These are phyloP conservation scores for Automeris io DNA, from an alignment of 2,888 invertebrate genomes.

Conservation along the genomic window DNA sequence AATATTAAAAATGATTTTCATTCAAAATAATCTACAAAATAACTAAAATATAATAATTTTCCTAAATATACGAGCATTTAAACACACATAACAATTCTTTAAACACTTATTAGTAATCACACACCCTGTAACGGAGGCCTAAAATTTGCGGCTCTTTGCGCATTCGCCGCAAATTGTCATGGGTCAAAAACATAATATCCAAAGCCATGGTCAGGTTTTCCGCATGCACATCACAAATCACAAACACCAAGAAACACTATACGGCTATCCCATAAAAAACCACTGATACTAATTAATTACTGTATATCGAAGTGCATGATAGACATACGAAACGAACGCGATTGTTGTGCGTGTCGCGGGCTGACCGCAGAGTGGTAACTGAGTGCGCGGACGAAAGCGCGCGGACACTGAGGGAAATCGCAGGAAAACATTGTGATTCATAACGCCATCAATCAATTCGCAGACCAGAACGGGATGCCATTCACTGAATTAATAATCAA, in stretches of 20 bases:
- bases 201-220: constrained; percentile 48
- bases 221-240: constrained; percentile 33
- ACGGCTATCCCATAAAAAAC: constrained; percentile 42
- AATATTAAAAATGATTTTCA: too few species aligned
- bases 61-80: too few species aligned
- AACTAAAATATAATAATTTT: too few species aligned
- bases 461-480: constrained; percentile 45
- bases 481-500: constrained; percentile 10
- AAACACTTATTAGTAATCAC: constrained; percentile 15
- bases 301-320: constrained; percentile 73
- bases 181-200: constrained; percentile 75
- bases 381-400: constrained; percentile 22
- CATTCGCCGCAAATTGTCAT: constrained; percentile 68
- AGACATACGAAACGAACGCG: constrained; percentile 26
- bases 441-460: constrained; percentile 37
- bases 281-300: constrained; percentile 31
- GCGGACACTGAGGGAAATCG: constrained; percentile 69
- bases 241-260: constrained; percentile 36
- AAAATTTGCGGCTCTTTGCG: constrained; percentile 66
- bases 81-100: background rate
- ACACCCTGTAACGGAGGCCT: constrained; percentile 70
- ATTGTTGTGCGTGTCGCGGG: constrained; percentile 38
- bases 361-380: constrained; percentile 43
- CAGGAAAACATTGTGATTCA: constrained; percentile 47
- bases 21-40: too few species aligned